Conservation (phyloP, 2,888 invertebrate species). For the Oscheius onirici region DNA sequence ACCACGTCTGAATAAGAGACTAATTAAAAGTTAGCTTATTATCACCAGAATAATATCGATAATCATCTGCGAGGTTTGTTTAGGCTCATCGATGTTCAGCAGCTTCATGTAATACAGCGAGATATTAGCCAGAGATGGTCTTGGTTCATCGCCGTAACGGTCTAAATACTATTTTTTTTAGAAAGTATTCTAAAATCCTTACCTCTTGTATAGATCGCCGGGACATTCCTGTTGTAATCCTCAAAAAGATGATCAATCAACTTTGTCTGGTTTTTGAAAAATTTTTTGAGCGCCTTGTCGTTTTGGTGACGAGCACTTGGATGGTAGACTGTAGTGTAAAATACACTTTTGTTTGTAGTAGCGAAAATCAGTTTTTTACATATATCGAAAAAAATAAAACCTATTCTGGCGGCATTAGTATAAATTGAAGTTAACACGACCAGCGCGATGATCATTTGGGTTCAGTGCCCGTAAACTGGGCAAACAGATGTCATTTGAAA, state of each 20-base stretch:
- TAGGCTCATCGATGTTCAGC: slow-evolving; percentile 19
- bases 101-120: slow-evolving; percentile 13
- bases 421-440: too few species aligned
- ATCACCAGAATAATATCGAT: slow-evolving; percentile 12
- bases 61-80: slow-evolving; percentile 14
- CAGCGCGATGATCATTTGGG: too few species aligned
- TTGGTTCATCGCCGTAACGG: not conserved
- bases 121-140: not conserved
- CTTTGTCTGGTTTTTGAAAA: slow-evolving; percentile 7
- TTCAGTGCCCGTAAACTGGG: too few species aligned
- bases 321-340: too few species aligned
- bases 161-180: not conserved
- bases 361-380: too few species aligned
- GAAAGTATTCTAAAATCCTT: not conserved
- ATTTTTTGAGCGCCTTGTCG: not conserved
- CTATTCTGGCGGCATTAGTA: too few species aligned
- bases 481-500: too few species aligned
- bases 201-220: slow-evolving; percentile 15
- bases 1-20: not conserved
- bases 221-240: slow-evolving; percentile 14
- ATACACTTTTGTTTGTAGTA: too few species aligned
- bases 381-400: too few species aligned
- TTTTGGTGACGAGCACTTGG: too few species aligned
- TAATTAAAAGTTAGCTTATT: not conserved
- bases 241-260: slow-evolving; percentile 12